phyloP scores from a whole-genome alignment of 2,888 invertebrate species.

The Trichogramma dendrolimi region DNA sequence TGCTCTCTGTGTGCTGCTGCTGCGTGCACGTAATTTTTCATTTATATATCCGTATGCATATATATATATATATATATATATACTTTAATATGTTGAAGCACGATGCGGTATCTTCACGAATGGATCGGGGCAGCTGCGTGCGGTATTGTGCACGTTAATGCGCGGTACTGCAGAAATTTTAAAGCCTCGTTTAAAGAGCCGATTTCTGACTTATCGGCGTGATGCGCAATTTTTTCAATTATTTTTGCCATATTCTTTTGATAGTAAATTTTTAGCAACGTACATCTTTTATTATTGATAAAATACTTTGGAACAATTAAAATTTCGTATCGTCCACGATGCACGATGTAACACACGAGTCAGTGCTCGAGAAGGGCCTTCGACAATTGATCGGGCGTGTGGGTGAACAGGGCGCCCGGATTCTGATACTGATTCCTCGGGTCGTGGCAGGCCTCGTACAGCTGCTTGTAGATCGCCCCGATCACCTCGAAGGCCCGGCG shows the following conservation, averaged over 20 bases:
- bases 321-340: background rate
- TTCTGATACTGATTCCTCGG: conserved; percentile 74
- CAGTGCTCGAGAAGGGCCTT: conserved; percentile 46
- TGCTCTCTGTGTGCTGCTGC: too few relatives aligned
- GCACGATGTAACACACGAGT: background rate
- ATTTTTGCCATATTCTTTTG: background rate
- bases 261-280: background rate
- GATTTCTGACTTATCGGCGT: background rate
- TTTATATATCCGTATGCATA: too few relatives aligned
- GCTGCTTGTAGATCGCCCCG: conserved; percentile 80
- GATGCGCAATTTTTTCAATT: background rate
- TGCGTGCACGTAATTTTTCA: too few relatives aligned
- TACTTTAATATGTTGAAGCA: too few relatives aligned
- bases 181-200: background rate
- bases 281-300: too few relatives aligned
- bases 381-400: conserved; percentile 71
- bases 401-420: conserved; percentile 66
- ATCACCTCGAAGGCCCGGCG: conserved; percentile 81
- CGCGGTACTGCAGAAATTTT: background rate
- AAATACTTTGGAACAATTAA: background rate
- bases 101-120: too few relatives aligned
- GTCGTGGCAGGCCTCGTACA: conserved; percentile 76
- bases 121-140: too few relatives aligned
- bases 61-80: too few relatives aligned
- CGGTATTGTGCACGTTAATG: too few relatives aligned